These are phyloP conservation scores for Pelecanus crispus DNA, from an alignment of 2,113 vertebrate genomes.

Conservation along the genomic window DNA sequence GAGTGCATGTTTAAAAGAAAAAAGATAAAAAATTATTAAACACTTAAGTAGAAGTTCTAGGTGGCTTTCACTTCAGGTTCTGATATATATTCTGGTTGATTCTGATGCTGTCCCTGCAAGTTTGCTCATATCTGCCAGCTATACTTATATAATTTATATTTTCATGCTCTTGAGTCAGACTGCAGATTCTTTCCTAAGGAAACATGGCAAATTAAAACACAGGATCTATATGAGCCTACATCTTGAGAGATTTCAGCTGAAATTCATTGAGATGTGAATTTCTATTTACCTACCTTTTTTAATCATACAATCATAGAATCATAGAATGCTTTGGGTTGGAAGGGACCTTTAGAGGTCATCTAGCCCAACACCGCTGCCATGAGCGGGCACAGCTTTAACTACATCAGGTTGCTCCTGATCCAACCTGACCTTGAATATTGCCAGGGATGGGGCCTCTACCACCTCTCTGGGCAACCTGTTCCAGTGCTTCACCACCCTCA, in stretches of 20 bases:
- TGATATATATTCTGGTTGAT: background rate
- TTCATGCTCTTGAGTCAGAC: background rate
- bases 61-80: background rate
- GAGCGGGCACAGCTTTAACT: no score
- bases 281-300: background rate
- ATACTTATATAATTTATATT: background rate
- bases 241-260: background rate
- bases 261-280: background rate
- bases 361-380: no score
- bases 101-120: background rate
- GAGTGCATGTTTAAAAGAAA: background rate
- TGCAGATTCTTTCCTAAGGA: background rate
- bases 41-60: background rate
- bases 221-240: background rate
- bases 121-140: background rate
- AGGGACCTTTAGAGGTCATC: no score
- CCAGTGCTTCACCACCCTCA: no score
- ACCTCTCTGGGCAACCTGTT: no score
- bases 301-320: no score
- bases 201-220: background rate
- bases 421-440: no score
- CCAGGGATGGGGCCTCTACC: no score
- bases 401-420: no score
- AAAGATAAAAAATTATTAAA: fast-evolving
- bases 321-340: no score